Conservation (phyloP, 2,888 invertebrate genomes). For the Lasiommata megera region DNA sequence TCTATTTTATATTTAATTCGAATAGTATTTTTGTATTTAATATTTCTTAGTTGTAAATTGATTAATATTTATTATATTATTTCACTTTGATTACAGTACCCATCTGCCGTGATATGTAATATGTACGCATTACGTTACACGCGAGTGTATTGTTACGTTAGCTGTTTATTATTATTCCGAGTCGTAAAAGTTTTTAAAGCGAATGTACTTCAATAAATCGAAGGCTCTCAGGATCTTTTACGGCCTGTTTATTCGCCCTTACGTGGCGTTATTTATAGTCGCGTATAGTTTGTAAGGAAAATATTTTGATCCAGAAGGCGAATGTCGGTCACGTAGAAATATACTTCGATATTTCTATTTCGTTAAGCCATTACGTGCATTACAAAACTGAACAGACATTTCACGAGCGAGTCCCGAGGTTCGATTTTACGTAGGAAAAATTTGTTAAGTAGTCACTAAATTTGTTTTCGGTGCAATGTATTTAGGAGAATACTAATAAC, state of each 20-base stretch:
- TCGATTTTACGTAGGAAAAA: too few relatives aligned
- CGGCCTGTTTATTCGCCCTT: conserved; percentile 12
- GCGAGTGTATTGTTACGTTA: conserved; percentile 27
- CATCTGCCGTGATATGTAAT: neutral
- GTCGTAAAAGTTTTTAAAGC: conserved; percentile 27
- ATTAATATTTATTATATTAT: too few relatives aligned
- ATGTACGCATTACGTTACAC: conserved; percentile 19
- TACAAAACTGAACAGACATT: neutral
- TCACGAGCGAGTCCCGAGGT: neutral
- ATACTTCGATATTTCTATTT: conserved; percentile 4
- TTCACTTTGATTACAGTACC: neutral
- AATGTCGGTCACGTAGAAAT: conserved; percentile 7
- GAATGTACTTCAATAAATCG: conserved; percentile 22
- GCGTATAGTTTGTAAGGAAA: conserved; percentile 5
- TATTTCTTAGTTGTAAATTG: too few relatives aligned
- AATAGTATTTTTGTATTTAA: too few relatives aligned
- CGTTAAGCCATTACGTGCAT: neutral
- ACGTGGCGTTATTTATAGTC: conserved; percentile 9
- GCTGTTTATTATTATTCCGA: conserved; percentile 27
- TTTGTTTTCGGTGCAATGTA: too few relatives aligned
- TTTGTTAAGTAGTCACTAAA: too few relatives aligned
- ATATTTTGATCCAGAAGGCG: neutral
- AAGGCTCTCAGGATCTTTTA: conserved; percentile 17
- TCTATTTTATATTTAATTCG: too few relatives aligned
- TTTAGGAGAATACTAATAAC: neutral